Evolutionary conservation across 2,888 invertebrate species (phyloP), one percentile per base, ranked within the genome.

Genomic region (Ennomos erosarius): DNA sequence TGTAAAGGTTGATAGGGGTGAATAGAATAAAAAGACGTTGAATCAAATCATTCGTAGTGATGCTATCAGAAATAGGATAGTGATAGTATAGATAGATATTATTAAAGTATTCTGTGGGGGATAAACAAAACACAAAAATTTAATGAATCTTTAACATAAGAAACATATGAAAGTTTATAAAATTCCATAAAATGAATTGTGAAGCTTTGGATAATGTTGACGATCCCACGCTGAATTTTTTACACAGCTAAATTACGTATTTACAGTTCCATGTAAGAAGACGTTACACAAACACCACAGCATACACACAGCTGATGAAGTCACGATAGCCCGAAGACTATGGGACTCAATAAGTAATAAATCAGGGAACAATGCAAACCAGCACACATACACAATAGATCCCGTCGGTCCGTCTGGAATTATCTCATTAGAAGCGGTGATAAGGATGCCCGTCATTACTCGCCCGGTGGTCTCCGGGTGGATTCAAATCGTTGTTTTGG

Each of bases 281-380:
- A 46, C 46, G 36, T 46, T 10, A 3, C 8, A 13, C 50, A 56
- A 51, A 56, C 56, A 40, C 4, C 52, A 52, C 26, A 39, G 38
- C 34, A 34, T 37, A 49, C 43, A 43, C 13, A 39, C 42, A 37
- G 13, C 38, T 39, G 49, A 47, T 51, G 46, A 47, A 48, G 52
- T 48, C 43, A 10, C 43, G 57, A 58, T 58, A 58, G 43, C 37
- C 46, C 57, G 10, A 12, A 52, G 47, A 58, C 52, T 52, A 52
- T 48, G 43, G 47, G 38, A 65, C 57, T 61, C 68, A 68, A 65
- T 68, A 64, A 56, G 50, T 54, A 55, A 59, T 66, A 64, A 66
- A 66, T 68, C 58, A 67, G 50, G 47, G 35, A 50, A 63, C 57
- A 63, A 61, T 61, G 59, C 60, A 53, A 58, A 57, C 55, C 42